Evolutionary conservation across 2,888 invertebrate species (phyloP).

Genomic region (Scaptodrosophila latifasciaeformis): DNA sequence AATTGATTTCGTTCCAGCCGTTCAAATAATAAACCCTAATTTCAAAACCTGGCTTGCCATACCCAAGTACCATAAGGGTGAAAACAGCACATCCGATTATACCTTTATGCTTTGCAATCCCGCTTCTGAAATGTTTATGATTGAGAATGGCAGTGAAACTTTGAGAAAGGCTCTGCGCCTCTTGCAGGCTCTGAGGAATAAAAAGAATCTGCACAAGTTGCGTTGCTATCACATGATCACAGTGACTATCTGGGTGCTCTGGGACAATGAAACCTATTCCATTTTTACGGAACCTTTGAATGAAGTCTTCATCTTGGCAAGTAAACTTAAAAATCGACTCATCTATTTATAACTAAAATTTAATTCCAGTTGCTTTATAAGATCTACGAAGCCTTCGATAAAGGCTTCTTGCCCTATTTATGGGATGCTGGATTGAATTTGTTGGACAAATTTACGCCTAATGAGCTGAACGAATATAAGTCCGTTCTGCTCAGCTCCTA

Average conservation of each 20-base stretch:
- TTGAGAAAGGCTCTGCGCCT: constrained; percentile 34
- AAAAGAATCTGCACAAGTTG: constrained; percentile 15
- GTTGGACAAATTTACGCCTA: neutral
- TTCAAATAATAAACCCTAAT: constrained; percentile 29
- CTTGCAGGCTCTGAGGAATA: constrained; percentile 33
- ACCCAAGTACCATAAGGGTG: constrained; percentile 36
- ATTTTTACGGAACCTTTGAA: neutral
- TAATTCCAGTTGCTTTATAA: constrained; percentile 38
- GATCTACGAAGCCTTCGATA: constrained; percentile 22
- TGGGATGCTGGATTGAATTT: constrained; percentile 40
- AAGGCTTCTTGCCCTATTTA: constrained; percentile 21
- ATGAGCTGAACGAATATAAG: constrained; percentile 7
- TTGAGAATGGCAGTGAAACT: constrained; percentile 17
- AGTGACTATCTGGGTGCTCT: constrained; percentile 18
- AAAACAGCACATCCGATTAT: neutral
- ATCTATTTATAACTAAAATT: neutral
- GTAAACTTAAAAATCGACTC: neutral
- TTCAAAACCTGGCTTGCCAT: constrained; percentile 38
- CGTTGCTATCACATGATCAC: constrained; percentile 40
- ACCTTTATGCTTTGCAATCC: constrained; percentile 35
- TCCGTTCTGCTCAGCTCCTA: neutral
- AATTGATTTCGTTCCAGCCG: constrained; percentile 58
- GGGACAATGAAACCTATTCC: neutral
- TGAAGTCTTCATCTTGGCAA: constrained; percentile 19
- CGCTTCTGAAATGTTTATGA: constrained; percentile 17